Percentiles rank a stretch among this genome's conserved stretches.
Conservation (phyloP, 2,888 invertebrate species). For the Eutolmus rufibarbis region DNA sequence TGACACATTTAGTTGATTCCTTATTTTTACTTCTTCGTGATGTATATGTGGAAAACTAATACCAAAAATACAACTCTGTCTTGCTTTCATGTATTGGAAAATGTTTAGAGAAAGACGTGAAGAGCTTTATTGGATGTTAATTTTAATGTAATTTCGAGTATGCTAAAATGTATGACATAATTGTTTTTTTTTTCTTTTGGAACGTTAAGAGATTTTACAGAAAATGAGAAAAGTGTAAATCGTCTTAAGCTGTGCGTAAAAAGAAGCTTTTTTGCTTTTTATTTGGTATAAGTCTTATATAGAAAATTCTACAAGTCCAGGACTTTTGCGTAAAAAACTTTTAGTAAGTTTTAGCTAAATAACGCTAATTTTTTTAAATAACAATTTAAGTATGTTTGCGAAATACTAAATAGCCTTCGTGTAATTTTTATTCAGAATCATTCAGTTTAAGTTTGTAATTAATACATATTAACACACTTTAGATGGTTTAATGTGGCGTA, state of each 20-base stretch:
- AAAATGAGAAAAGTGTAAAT: neutral
- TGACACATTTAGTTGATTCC: neutral
- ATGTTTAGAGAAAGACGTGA: slow-evolving; percentile 17
- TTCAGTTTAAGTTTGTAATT: neutral
- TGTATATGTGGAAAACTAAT: neutral
- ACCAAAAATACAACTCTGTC: neutral
- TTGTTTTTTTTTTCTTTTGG: neutral
- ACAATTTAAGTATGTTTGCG: neutral
- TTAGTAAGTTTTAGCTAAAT: neutral
- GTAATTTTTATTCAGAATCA: neutral
- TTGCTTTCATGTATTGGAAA: neutral
- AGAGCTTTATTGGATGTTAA: slow-evolving; percentile 1
- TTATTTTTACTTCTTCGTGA: neutral
- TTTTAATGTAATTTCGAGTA: neutral
- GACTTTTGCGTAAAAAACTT: neutral
- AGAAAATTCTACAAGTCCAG: neutral
- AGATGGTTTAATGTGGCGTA: too few relatives aligned
- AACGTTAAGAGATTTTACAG: neutral
- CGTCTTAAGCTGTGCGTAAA: neutral
- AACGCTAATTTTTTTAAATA: neutral
- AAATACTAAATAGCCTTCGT: neutral
- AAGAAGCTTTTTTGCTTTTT: neutral
- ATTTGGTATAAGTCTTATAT: neutral
- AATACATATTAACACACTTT: neutral
- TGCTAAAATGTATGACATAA: neutral